These are phyloP conservation scores for Pseudorhombus dupliciocellatus DNA, from an alignment of 2,113 vertebrate genomes.

Conservation along the genomic window DNA sequence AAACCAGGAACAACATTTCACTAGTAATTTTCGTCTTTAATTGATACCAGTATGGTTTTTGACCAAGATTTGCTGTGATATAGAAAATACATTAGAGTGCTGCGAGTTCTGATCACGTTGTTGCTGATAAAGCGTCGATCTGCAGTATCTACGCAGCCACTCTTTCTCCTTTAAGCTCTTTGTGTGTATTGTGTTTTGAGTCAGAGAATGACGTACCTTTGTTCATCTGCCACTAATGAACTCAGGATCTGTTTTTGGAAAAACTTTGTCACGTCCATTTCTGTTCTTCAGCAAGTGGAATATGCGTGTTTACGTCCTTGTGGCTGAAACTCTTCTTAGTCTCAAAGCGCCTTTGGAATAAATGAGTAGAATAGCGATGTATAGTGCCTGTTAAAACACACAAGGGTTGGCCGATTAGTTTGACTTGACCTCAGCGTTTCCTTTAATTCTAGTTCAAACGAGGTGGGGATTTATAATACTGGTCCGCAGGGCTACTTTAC, in stretches of 20 bases:
- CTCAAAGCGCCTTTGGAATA: conserved; percentile 56
- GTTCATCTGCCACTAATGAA: conserved; percentile 41
- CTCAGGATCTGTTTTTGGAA: conserved; percentile 58
- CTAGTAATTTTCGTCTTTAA: background rate
- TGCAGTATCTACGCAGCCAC: conserved; percentile 29
- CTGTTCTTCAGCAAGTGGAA: conserved; percentile 32
- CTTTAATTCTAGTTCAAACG: conserved; percentile 18
- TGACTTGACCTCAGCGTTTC: conserved; percentile 31
- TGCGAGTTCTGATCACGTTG: conserved; percentile 18
- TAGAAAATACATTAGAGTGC: conserved; percentile 20
- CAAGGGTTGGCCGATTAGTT: conserved; percentile 6
- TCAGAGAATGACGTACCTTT: conserved; percentile 13
- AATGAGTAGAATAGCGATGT: conserved; percentile 24
- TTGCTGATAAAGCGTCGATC: conserved; percentile 15
- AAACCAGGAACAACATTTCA: conserved; percentile 4
- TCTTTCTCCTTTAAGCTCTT: conserved; percentile 29
- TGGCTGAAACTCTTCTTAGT: conserved; percentile 36
- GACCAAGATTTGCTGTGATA: background rate
- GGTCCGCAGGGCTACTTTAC: conserved; percentile 11
- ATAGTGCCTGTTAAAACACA: conserved; percentile 47
- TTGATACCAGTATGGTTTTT: background rate
- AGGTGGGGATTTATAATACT: conserved; percentile 9
- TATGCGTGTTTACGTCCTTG: conserved; percentile 23
- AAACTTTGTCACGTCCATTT: background rate
- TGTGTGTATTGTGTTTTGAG: conserved; percentile 12